A percentile compares a stretch with the other conserved stretches of the same genome.
Conservation (phyloP, 2,888 invertebrate genomes). For the Zootermopsis nevadensis region DNA sequence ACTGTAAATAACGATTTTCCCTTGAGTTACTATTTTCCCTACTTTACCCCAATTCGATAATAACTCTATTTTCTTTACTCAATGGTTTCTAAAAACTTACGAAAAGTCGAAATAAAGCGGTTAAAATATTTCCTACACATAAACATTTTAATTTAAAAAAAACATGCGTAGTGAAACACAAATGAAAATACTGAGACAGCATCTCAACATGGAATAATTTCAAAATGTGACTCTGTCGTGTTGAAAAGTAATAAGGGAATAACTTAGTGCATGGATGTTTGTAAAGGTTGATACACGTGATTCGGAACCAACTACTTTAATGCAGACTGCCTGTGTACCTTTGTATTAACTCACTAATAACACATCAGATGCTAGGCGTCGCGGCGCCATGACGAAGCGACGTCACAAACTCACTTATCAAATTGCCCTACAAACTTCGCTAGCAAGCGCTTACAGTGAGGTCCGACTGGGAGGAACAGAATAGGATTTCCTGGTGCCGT, state of each 20-base stretch:
- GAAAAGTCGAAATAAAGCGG: too few species aligned
- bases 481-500: conserved; percentile 1
- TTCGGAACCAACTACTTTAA: background rate
- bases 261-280: background rate
- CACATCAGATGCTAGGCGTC: conserved; percentile 42
- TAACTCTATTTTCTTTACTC: too few species aligned
- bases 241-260: background rate
- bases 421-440: conserved; percentile 36
- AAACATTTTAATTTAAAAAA: too few species aligned
- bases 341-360: conserved; percentile 38
- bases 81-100: too few species aligned
- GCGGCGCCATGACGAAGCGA: conserved; percentile 32
- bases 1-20: too few species aligned
- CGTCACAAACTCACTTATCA: conserved; percentile 44
- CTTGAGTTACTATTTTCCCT: too few species aligned
- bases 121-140: too few species aligned
- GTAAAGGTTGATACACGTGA: background rate
- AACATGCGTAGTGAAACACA: background rate
- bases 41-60: too few species aligned
- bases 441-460: background rate
- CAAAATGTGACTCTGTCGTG: background rate
- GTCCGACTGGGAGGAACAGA: background rate
- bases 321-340: background rate
- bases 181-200: background rate
- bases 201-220: background rate